Base-by-base conservation (phyloP, 2,797 vertebrate species). In the Agapornis canus region DNA sequence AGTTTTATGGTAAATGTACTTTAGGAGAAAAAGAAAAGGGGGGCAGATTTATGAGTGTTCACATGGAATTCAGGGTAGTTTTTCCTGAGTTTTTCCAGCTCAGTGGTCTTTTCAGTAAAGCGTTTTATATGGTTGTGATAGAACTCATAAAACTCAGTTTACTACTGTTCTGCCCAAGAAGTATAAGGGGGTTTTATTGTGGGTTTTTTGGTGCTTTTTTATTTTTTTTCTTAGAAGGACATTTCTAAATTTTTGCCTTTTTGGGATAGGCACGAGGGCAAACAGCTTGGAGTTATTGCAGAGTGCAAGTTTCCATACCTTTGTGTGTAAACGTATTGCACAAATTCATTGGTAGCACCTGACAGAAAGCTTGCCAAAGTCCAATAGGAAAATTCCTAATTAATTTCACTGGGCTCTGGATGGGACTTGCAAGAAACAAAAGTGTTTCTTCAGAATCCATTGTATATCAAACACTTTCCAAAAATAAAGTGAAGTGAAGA, bases 121-220 rank as follows among this genome's bases (percentile, higher is more conserved):
- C 96, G 22, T 98, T 98, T 98, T 97, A 98, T 97, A 97, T 92
- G 96, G 94, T 97, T 97, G 95, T 97, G 96, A 98, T 97, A 96
- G 94, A 96, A 97, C 91, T 96, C 95, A 92, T 97, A 97, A 97
- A 97, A 97, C 90, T 95, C 87, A 54, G 89, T 97, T 98, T 98
- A 97, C 97, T 97, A 97, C 97, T 97, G 96, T 98, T 98, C 96
- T 97, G 97, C 93, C 89, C 91, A 87, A 95, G 92, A 79, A 89
- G 39, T 52, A 93, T 54, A 89, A 96, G 77, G 65, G 37, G 1
- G 0, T 63, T 96, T 94, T 94, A 91, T 90, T 92, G 78, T 31
- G 87, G 19, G 20, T 35, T 35, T 35, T 35, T 35, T 35, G 35
- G 35, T 35, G 26, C 69, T 82, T 37, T 37, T 56, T 76, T 96